These are phyloP conservation scores for Equus quagga DNA, from an alignment of 2,113 vertebrate genomes.

Conservation along the genomic window DNA sequence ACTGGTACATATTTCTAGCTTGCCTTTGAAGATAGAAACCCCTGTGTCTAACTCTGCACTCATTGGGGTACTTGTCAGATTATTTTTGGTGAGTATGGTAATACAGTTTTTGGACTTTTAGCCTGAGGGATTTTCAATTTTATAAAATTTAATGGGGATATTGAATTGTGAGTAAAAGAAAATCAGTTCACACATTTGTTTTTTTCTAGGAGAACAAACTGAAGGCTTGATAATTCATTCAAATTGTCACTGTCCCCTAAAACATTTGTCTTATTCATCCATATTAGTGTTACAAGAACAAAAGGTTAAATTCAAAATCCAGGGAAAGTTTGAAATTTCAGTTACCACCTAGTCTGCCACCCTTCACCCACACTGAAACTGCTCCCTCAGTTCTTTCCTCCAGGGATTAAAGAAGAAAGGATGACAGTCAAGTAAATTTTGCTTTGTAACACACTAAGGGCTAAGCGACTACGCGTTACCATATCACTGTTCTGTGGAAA, in stretches of 20 bases:
- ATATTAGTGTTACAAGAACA: background rate
- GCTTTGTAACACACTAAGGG: background rate
- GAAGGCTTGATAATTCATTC: conserved; percentile 35
- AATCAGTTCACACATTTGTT: background rate
- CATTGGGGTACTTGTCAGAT: background rate
- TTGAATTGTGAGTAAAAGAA: conserved; percentile 30
- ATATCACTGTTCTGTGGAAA: background rate
- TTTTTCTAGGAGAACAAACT: background rate
- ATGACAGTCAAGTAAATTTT: background rate
- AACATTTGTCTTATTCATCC: background rate
- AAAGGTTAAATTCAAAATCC: background rate
- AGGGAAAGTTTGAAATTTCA: background rate
- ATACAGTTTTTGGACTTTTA: background rate
- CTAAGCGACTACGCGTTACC: background rate
- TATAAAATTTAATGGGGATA: conserved; percentile 32
- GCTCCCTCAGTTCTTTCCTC: background rate
- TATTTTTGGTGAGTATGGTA: conserved; percentile 50
- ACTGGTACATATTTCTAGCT: conserved; percentile 28
- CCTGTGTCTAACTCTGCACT: background rate
- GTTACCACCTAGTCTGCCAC: background rate
- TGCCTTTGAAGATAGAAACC: background rate
- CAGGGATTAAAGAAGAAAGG: background rate
- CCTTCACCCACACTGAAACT: background rate
- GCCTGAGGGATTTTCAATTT: conserved; percentile 34
- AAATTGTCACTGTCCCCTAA: background rate